phyloP scores from a whole-genome alignment of 2,888 invertebrate genomes.

The Pherbina coryleti region DNA sequence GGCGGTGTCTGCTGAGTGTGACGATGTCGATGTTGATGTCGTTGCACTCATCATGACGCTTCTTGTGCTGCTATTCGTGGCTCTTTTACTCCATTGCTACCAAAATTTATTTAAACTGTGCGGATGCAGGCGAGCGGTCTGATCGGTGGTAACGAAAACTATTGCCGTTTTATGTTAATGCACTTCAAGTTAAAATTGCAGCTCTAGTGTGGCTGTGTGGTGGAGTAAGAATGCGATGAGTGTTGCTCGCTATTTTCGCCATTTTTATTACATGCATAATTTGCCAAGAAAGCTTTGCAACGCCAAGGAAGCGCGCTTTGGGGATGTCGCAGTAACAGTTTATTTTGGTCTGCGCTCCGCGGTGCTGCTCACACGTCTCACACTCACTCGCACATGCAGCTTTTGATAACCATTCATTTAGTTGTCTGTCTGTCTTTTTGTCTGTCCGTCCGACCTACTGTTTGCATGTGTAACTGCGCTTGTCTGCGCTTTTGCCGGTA shows the following conservation, averaged over 20 bases:
- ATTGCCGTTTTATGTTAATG: constrained; percentile 64
- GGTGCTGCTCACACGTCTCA: background rate
- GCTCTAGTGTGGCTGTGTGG: constrained; percentile 40
- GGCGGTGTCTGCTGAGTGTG: constrained; percentile 33
- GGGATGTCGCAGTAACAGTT: constrained; percentile 16
- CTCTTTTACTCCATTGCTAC: constrained; percentile 2
- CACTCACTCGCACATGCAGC: background rate
- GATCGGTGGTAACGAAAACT: constrained; percentile 39
- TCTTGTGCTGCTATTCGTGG: background rate
- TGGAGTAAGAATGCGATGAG: constrained; percentile 26
- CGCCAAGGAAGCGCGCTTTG: background rate
- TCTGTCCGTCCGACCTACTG: background rate
- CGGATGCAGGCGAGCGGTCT: background rate
- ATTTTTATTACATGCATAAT: constrained; percentile 68
- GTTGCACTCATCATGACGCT: constrained; percentile 66
- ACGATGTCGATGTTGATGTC: constrained; percentile 56
- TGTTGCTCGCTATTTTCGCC: constrained; percentile 52
- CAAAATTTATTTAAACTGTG: background rate
- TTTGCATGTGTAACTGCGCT: background rate
- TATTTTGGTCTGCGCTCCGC: background rate
- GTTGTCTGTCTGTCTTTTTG: background rate
- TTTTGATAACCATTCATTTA: constrained; percentile 22
- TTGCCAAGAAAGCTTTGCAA: constrained; percentile 48
- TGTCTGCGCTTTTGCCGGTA: constrained; percentile 29
- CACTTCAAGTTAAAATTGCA: constrained; percentile 58